Base-by-base conservation (phyloP, 2,797 vertebrate species). In the Ctenochaetus hawaiiensis region DNA sequence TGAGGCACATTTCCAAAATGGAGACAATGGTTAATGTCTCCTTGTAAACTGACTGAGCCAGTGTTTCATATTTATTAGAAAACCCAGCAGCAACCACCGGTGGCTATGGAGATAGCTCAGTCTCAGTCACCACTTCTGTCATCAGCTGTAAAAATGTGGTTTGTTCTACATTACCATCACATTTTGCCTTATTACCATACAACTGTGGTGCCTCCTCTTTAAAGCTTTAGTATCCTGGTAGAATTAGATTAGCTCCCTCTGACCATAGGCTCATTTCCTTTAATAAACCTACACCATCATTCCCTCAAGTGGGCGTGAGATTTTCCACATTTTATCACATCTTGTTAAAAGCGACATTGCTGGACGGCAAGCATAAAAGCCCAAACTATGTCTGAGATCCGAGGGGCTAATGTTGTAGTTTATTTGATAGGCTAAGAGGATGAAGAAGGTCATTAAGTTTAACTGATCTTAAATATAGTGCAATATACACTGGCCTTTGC, bases 281-380 rank as follows among this genome's bases (percentile, higher is more conserved):
- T 92, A 91, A 90, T 93, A 92, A 92, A 92, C 82, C 86, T 77
- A 87, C 83, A 77, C 87, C 85, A 90, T 93, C 90, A 91, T 90
- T 71, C 85, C 75, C 85, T 94, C 87, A 89, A 94, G 91, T 92
- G 89, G 90, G 85, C 77, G 81, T 90, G 86, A 85, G 85, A 92
- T 93, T 91, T 88, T 81, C 87, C 70, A 60, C 81, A 48, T 91
- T 92, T 93, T 90, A 93, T 92, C 87, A 72, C 90, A 67, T 81
- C 79, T 85, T 88, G 85, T 91, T 90, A 90, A 92, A 89, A 72
- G 64, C 51, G 44, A 58, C 78, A 78, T 85, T 72, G 79, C 84
- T 81, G 80, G 89, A 89, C 68, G 51, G 84, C 59, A 43, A 80
- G 86, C 72, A 84, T 86, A 85, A 91, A 92, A 92, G 82, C 39